Evolutionary conservation across 64 coral and sea anemone genomes (phyloP), one percentile per base, ranked within the genome.

Genomic region (Dendrophyllia cribrosa): DNA sequence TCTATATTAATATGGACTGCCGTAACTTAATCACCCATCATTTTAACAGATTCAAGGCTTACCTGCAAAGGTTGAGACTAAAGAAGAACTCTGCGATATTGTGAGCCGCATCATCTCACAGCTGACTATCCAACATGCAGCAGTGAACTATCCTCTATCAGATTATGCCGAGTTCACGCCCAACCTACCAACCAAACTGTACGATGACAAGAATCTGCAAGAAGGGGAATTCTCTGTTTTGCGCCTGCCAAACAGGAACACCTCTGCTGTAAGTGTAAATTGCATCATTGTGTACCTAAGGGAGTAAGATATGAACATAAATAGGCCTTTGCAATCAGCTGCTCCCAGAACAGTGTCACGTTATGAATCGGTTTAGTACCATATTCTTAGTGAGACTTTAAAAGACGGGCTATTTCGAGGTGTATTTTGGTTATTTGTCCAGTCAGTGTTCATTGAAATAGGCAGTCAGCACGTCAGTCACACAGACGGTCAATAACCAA

Each of bases 31-130:
- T 53, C 9, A 6, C 50, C 4, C 11, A 49, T 26, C 47, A 5
- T 43, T 88, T 74, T 19, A 20, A 48, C 53, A 94, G 92, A 43
- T 94, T 63, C 21, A 88, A 53, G 92, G 77, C 3, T 83, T 94
- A 63, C 92, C 92, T 44, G 53, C 92, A 22, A 82, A 14, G 45
- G 49, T 94, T 19, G 34, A 55, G 1, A 83, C 75, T 7, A 80
- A 80, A 72, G 17, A 83, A 43, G 49, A 82, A 53, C 86, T 94
- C 14, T 69, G 87, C 59, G 71, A 83, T 23, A 89, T 88, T 64
- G 62, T 94, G 19, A 94, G 68, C n/a, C 86, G 86, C 17, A 87
- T 94, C 2, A 94, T 94, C 59, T 94, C 85, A 58, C 76, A 88
- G 24, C 13, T 94, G 92, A 75, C 19, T 13, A 59, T 60, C 4